These are phyloP conservation scores for Ptychadena robeensis DNA, from an alignment of 2,797 vertebrate species.

Conservation along the genomic window DNA sequence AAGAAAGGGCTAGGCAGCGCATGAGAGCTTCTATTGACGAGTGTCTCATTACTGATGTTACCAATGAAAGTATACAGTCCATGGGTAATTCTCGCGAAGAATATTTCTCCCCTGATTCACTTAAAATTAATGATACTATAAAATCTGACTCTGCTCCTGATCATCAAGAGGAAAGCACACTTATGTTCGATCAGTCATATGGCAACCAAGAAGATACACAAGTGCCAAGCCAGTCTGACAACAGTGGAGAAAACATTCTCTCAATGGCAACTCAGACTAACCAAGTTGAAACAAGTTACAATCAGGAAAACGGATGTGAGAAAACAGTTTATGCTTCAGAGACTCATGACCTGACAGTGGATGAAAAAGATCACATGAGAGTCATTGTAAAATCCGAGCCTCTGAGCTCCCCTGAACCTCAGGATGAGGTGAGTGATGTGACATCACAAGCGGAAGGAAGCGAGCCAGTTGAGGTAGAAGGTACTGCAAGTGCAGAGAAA, in stretches of 20 bases:
- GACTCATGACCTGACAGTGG: constrained; percentile 73
- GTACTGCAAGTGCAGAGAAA: constrained; percentile 83
- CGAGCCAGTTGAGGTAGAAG: constrained; percentile 86
- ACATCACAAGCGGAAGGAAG: constrained; percentile 91
- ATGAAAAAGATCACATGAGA: constrained; percentile 81
- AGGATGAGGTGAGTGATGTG: constrained; percentile 90
- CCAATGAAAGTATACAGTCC: constrained; percentile 71
- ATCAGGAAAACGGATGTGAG: constrained; percentile 71
- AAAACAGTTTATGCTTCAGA: constrained; percentile 76
- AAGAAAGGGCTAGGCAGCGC: constrained; percentile 86
- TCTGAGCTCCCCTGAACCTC: constrained; percentile 90
- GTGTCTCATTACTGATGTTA: constrained; percentile 72
- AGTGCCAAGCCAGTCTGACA: constrained; percentile 94
- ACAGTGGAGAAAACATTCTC: constrained; percentile 76
- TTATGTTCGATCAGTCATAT: constrained; percentile 77
- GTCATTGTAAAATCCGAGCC: constrained; percentile 95
- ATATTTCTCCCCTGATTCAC: constrained; percentile 89
- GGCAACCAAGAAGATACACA: constrained; percentile 88
- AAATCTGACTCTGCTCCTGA: constrained; percentile 69
- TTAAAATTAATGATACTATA: constrained; percentile 80
- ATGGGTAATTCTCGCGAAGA: constrained; percentile 76
- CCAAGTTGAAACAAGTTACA: constrained; percentile 75
- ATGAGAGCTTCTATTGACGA: constrained; percentile 80
- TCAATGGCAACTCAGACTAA: constrained; percentile 76
- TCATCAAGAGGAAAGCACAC: constrained; percentile 73